Evolutionary conservation across 2,888 invertebrate species (phyloP), one percentile per base, ranked within the genome.

Genomic region (Hartigia nigra): DNA sequence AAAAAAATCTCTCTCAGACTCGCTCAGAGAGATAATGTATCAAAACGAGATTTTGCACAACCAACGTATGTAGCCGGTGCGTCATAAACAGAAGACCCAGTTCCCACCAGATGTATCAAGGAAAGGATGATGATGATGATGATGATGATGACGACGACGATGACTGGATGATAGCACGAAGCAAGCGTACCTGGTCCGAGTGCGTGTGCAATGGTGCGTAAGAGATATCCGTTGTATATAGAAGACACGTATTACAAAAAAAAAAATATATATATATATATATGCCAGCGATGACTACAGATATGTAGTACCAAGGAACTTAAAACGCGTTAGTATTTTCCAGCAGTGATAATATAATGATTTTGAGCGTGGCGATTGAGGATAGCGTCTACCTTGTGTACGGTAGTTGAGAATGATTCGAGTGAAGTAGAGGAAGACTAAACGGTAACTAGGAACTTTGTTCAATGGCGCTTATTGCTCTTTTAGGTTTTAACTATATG

Each of bases 81-180:
- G 55, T 23, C 55, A 23, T 55, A 23, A 55, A 23, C 55, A 23
- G 5, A 81, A 79, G 84, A 85, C 86, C 85, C 83, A 85, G 81
- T 86, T 86, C 86, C 83, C 86, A 86, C 85, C 55, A 55, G 55
- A 55, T 55, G 9, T 23, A 55, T 55, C 55, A 55, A 23, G 55
- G 4, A 12, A 12, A 3, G 39, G 14, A 1, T 12, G 14, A 14
- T 14, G 39, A 39, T 1, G 39, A 5, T 0, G 39, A 37, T 0
- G 39, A 39, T 37, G 37, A 39, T 23, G 39, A 39, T 23, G 39
- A 39, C 0, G 39, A 55, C 9, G 55, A 55, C 23, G 55, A 55
- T 55, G 55, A 55, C 23, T 55, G 23, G 55, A 55, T 55, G 55
- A 55, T 55, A 55, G 55, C 55, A 23, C 55, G 55, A 55, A 9